Evolutionary conservation across 2,797 vertebrate genomes (phyloP).

Genomic region (Emydoidea blandingii): DNA sequence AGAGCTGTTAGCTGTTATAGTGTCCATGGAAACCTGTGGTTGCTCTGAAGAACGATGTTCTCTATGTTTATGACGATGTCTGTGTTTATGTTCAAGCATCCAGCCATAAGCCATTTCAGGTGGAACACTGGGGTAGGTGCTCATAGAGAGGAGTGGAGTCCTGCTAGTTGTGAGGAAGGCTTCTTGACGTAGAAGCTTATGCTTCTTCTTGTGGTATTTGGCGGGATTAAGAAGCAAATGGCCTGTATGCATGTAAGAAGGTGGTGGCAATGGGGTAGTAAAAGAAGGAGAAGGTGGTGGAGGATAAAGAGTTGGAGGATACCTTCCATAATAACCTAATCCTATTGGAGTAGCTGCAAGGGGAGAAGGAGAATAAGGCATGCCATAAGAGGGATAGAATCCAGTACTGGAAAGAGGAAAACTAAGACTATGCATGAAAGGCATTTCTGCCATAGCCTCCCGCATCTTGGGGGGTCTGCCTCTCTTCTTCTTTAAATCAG

Average conservation of each 20-base stretch:
- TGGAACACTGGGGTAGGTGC: conserved; percentile 88
- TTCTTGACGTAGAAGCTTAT: conserved; percentile 92
- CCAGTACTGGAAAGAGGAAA: conserved; percentile 89
- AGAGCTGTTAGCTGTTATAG: conserved; percentile 73
- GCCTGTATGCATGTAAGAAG: conserved; percentile 95
- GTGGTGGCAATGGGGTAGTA: conserved; percentile 87
- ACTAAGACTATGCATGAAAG: conserved; percentile 95
- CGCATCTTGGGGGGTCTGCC: conserved; percentile 96
- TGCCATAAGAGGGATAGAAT: conserved; percentile 96
- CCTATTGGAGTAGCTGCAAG: conserved; percentile 90
- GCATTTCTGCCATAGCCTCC: conserved; percentile 96
- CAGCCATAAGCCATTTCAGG: conserved; percentile 91
- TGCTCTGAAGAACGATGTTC: conserved; percentile 87
- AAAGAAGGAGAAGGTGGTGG: conserved; percentile 92
- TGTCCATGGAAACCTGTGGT: conserved; percentile 79
- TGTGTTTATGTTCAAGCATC: conserved; percentile 92
- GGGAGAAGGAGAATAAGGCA: conserved; percentile 94
- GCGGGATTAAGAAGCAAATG: conserved; percentile 95
- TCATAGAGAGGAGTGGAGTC: conserved; percentile 89
- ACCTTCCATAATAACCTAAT: conserved; percentile 93
- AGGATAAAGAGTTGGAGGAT: conserved; percentile 92
- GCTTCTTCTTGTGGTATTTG: conserved; percentile 95
- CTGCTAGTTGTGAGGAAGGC: conserved; percentile 84
- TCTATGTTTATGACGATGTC: conserved; percentile 91
- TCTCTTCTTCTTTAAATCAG: conserved; percentile 91